Evolutionary conservation across 2,113 vertebrate species (phyloP).

Genomic region (Sardina pilchardus): DNA sequence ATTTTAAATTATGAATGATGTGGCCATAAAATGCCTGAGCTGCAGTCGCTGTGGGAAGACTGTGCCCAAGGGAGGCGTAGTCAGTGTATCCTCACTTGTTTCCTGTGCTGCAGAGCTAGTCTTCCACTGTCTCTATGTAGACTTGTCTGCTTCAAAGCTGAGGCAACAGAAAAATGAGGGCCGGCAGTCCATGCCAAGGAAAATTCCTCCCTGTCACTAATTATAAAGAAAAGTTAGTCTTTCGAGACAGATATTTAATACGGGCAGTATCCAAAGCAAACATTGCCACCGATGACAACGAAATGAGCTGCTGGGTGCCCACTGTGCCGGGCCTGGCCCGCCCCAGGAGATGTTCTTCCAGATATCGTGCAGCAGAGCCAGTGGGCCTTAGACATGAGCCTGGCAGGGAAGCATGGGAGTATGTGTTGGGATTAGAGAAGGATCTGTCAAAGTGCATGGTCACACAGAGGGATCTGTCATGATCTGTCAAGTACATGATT

Average conservation of each 20-base stretch:
- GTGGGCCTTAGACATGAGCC: not conserved
- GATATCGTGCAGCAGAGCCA: constrained; percentile 23
- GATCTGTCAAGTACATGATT: not conserved
- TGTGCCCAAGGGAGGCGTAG: constrained; percentile 45
- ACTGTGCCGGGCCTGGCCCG: constrained; percentile 50
- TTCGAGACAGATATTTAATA: constrained; percentile 64
- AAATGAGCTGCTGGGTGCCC: constrained; percentile 59
- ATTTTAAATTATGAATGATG: constrained; percentile 62
- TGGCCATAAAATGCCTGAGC: constrained; percentile 54
- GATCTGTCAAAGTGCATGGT: not conserved
- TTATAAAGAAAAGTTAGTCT: constrained; percentile 64
- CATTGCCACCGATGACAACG: constrained; percentile 63
- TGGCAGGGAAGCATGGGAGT: not conserved
- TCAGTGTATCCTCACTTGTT: constrained; percentile 28
- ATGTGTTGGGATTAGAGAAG: not conserved
- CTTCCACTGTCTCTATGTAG: constrained; percentile 20
- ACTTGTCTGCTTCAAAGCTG: constrained; percentile 41
- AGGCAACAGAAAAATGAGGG: constrained; percentile 59
- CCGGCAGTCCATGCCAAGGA: constrained; percentile 54
- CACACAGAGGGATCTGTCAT: not conserved
- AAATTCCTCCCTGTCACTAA: constrained; percentile 69
- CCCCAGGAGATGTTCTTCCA: constrained; percentile 45
- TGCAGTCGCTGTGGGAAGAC: constrained; percentile 51
- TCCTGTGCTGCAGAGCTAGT: not conserved
- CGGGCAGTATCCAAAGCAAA: constrained; percentile 73